Conservation (phyloP, 1,140 invertebrate species). For the Lysiphlebus fabarum region DNA sequence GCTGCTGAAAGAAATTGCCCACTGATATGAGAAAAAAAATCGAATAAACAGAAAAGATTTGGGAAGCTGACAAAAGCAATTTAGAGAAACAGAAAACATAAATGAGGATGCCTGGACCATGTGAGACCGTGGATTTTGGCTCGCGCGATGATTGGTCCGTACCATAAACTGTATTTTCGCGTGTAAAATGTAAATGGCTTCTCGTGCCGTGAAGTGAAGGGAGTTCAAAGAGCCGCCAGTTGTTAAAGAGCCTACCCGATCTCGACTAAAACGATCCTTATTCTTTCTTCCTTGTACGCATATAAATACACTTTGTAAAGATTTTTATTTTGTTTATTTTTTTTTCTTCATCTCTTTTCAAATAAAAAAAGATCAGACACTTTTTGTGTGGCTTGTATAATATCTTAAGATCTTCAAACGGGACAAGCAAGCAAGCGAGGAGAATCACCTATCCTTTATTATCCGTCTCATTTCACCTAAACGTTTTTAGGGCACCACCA, state of each 20-base stretch:
- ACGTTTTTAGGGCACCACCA: constrained; percentile 5
- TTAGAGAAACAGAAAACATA: not conserved
- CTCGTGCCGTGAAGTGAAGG: constrained; percentile 34
- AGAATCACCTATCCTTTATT: not conserved
- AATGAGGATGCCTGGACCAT: constrained; percentile 10
- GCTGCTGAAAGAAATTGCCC: too few species aligned
- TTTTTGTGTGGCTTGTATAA: constrained; percentile 17
- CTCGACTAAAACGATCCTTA: constrained; percentile 27
- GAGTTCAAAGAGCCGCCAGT: constrained; percentile 54
- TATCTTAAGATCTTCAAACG: constrained; percentile 4
- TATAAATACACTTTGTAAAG: not conserved
- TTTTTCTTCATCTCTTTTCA: not conserved
- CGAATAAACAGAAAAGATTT: too few species aligned
- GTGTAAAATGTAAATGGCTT: constrained; percentile 51
- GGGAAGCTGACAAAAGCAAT: too few species aligned
- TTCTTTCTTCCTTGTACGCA: constrained; percentile 5
- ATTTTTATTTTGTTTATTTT: not conserved
- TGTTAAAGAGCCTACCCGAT: constrained; percentile 48
- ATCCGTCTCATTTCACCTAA: too few species aligned
- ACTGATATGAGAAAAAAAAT: too few species aligned
- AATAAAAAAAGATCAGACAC: constrained; percentile 2
- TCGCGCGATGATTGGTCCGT: constrained; percentile 47
- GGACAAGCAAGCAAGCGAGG: constrained; percentile 2
- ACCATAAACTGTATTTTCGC: constrained; percentile 49
- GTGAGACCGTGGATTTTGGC: constrained; percentile 27